Evolutionary conservation across 2,888 invertebrate species (phyloP), one percentile per base, ranked within the genome.

Genomic region (Pseudococcus viburni): DNA sequence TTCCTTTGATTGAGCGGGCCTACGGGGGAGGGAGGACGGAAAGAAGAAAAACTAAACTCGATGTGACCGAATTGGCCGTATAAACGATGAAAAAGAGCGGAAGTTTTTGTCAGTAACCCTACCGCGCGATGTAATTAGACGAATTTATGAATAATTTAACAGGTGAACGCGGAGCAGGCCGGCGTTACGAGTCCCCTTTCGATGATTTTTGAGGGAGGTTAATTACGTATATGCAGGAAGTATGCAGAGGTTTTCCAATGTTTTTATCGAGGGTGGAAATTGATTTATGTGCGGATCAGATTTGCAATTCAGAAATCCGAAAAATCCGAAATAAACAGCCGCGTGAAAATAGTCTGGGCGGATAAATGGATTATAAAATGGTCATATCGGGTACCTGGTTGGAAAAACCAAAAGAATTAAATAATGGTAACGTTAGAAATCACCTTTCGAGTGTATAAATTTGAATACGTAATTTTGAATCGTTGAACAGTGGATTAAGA

Each of bases 41-140:
- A 17, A 77, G 26, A 33, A 17, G 11, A 77, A 51, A 51, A 51
- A 51, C 12, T 15, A 51, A 51, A 51, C 51, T 51, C 51, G 12
- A 0, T 51, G 51, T 17, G 26, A 77, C 26, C 77, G 39, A 77
- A 39, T 64, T 22, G 64, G 64, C 64, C 12, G 51, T 51, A 22
- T 64, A 64, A 64, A 64, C 64, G 64, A 64, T 64, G 19, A 9
- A 64, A 64, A 22, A 64, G 51, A 51, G 51, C 51, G 51, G 51
- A 51, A 51, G 51, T 51, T 51, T 51, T 51, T 51, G 51, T 51
- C 51, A 51, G 51, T 51, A 51, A 51, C 51, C 51, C 51, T 15
- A 51, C 5, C 51, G 51, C 51, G 51, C 26, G 26, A 51, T 51
- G 51, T 51, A 51, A 51, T 51, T 51, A 51, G 51, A 51, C 51